A percentile compares a stretch with the other conserved stretches of the same genome.
Conservation (phyloP, 2,888 invertebrate genomes). For the Phengaris arion region DNA sequence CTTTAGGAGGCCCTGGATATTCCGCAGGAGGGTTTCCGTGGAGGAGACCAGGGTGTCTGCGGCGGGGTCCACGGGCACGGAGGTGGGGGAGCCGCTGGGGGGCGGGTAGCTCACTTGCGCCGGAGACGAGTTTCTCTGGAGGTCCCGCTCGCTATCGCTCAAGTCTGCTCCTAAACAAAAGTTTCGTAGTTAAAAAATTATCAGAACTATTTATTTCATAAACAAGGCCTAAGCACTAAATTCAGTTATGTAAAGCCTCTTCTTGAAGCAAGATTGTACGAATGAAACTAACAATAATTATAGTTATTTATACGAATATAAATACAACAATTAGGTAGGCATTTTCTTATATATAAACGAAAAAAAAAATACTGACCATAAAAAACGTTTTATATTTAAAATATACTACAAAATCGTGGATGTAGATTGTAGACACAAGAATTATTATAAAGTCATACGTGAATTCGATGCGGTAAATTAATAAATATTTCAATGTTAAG, state of each 20-base stretch:
- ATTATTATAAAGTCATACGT: conserved; percentile 2
- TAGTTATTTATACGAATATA: too few relatives aligned
- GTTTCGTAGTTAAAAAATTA: background rate
- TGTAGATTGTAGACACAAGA: background rate
- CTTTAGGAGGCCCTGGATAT: conserved; percentile 96
- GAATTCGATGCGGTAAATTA: conserved; percentile 29
- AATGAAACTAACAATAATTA: too few relatives aligned
- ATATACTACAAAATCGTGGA: background rate
- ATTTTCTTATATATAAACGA: background rate
- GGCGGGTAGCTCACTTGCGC: conserved; percentile 90
- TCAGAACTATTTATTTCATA: too few relatives aligned
- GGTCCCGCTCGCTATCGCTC: conserved; percentile 86
- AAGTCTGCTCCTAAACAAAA: conserved; percentile 80
- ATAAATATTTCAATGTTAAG: conserved; percentile 50
- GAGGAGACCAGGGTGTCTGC: conserved; percentile 84
- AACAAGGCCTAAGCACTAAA: too few relatives aligned
- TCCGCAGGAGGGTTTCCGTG: conserved; percentile 95
- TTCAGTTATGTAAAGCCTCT: too few relatives aligned
- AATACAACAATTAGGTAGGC: too few relatives aligned
- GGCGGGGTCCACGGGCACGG: conserved; percentile 68
- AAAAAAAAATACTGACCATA: too few relatives aligned
- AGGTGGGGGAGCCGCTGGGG: conserved; percentile 79
- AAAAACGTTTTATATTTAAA: background rate
- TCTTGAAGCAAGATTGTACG: too few relatives aligned
- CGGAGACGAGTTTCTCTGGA: conserved; percentile 81